phyloP scores from a whole-genome alignment of 2,888 invertebrate species.

The Brachycybe producta region DNA sequence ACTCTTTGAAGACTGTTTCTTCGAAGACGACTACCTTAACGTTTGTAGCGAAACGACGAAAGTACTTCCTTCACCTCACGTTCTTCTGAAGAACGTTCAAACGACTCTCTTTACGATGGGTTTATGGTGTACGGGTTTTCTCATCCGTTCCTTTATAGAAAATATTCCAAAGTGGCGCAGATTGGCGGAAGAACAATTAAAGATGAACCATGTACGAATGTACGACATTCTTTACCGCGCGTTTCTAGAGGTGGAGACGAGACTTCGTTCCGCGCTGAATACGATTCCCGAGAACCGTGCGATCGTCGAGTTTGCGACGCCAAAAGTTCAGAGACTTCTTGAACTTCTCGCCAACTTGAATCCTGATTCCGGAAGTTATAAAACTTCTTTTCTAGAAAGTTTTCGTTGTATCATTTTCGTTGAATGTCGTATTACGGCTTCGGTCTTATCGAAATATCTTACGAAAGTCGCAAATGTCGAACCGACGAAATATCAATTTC shows the following conservation, averaged over 20 bases:
- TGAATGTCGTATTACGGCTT: constrained; percentile 57
- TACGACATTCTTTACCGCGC: no score
- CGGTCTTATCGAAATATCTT: constrained; percentile 55
- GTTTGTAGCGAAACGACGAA: not conserved
- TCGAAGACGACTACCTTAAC: not conserved
- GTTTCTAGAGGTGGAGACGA: no score
- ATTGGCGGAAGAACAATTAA: not conserved
- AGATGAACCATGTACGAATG: no score
- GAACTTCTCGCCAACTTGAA: not conserved
- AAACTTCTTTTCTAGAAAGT: no score
- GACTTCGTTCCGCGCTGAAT: no score
- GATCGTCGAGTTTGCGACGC: not conserved
- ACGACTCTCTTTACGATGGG: not conserved
- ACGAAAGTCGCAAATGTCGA: constrained; percentile 31
- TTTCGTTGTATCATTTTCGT: constrained; percentile 51
- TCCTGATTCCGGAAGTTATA: no score
- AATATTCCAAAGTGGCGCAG: not conserved
- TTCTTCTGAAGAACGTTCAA: not conserved
- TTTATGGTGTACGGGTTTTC: constrained; percentile 8
- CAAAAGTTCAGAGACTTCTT: not conserved
- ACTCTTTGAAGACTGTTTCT: not conserved
- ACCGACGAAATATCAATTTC: constrained; percentile 41
- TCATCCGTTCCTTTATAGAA: constrained; percentile 1
- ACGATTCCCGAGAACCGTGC: not conserved
- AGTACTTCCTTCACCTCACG: not conserved